Evolutionary conservation across 2,113 vertebrate species (phyloP).

Genomic region (Desmodus rotundus): DNA sequence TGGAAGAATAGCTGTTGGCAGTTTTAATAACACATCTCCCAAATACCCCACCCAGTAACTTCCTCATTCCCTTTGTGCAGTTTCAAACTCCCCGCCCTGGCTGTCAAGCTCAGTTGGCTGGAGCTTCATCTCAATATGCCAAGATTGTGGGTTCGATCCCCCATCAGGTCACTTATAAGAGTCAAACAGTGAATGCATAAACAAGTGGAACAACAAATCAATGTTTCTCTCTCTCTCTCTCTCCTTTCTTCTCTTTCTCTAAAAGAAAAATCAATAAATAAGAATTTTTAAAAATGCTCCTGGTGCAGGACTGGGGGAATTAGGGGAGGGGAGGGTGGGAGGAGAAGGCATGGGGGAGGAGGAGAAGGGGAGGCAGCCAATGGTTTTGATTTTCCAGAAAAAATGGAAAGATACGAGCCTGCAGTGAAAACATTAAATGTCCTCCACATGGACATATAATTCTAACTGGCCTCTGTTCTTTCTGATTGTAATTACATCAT

Average conservation of each 20-base stretch:
- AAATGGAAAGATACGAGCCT: background rate
- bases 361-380: background rate
- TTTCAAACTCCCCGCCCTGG: background rate
- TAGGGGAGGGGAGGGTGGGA: no score
- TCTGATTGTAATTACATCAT: background rate
- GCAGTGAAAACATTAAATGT: background rate
- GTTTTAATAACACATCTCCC: conserved; percentile 16
- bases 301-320: background rate
- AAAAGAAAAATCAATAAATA: no score
- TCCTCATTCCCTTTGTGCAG: background rate
- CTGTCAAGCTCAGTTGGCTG: no score
- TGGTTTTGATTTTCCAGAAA: background rate
- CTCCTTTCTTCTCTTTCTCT: no score
- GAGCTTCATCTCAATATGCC: no score
- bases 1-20: background rate
- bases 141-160: no score
- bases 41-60: background rate
- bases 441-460: background rate
- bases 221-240: no score
- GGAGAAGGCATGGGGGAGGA: background rate
- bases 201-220: no score
- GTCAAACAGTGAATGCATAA: no score
- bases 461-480: conserved; percentile 5
- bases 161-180: no score
- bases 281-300: background rate